Percentiles rank a stretch among this genome's conserved stretches.
phyloP scores from a whole-genome alignment of 2,113 vertebrate species.

The Engraulis encrasicolus region DNA sequence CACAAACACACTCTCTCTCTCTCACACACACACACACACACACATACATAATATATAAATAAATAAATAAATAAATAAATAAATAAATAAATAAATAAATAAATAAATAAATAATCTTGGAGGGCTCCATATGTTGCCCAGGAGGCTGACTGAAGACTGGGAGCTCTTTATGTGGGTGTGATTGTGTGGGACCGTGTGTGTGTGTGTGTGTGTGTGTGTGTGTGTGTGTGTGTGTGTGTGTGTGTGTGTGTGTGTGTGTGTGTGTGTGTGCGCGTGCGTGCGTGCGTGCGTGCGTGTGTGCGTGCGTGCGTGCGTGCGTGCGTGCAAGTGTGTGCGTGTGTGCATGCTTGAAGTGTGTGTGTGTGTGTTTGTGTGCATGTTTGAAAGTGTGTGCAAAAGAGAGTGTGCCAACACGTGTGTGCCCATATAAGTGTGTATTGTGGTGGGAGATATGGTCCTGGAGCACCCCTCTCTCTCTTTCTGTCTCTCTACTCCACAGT shows the following conservation, averaged over 20 bases:
- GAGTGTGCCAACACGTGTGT: too few species aligned
- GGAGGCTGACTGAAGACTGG: constrained; percentile 64
- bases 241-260: not conserved
- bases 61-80: too few species aligned
- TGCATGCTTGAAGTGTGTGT: not conserved
- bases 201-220: not conserved
- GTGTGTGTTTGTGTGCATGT: too few species aligned
- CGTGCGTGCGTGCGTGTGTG: not conserved
- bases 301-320: not conserved
- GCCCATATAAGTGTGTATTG: too few species aligned
- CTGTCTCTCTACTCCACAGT: not conserved
- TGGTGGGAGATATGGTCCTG: not conserved
- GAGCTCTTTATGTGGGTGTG: constrained; percentile 21
- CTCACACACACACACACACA: too few species aligned
- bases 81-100: too few species aligned
- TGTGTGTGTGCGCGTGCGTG: not conserved
- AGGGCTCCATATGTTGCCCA: constrained; percentile 79
- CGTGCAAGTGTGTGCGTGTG: not conserved
- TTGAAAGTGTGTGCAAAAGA: too few species aligned
- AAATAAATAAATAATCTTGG: constrained; percentile 64
- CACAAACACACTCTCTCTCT: too few species aligned
- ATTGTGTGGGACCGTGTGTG: not conserved
- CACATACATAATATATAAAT: too few species aligned
- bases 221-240: not conserved
- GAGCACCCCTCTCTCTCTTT: too few species aligned